phyloP scores from a whole-genome alignment of 1,140 invertebrate species.

The Onthophagus taurus region DNA sequence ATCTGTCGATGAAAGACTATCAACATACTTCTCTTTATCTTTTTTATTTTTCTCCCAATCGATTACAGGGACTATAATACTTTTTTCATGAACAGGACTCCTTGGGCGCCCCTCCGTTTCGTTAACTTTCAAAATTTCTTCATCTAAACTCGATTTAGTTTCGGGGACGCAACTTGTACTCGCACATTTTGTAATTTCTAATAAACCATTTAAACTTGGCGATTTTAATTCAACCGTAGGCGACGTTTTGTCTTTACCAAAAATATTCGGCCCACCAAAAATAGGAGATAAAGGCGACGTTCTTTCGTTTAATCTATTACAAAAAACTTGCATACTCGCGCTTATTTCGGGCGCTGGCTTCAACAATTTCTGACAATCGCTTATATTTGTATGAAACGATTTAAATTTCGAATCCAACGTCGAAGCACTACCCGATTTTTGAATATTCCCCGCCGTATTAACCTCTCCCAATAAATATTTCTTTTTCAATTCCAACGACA shows the following conservation, averaged over 20 bases:
- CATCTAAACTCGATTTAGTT: no score
- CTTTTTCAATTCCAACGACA: slow-evolving; percentile 75
- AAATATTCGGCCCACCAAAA: slow-evolving; percentile 9
- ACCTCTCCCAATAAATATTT: slow-evolving; percentile 65
- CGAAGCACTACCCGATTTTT: slow-evolving; percentile 76
- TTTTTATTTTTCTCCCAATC: slow-evolving; percentile 45
- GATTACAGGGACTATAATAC: slow-evolving; percentile 53
- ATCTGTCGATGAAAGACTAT: slow-evolving; percentile 13
- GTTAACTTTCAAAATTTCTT: slow-evolving; percentile 11
- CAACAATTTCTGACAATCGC: slow-evolving; percentile 78
- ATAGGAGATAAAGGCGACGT: slow-evolving; percentile 32
- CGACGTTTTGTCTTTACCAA: slow-evolving; percentile 1
- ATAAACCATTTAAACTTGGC: no score
- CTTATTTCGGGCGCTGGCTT: slow-evolving; percentile 69
- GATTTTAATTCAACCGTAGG: slow-evolving; percentile 2
- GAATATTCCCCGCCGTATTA: slow-evolving; percentile 50
- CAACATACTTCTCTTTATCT: slow-evolving; percentile 16
- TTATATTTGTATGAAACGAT: slow-evolving; percentile 73
- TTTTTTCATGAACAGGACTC: slow-evolving; percentile 51
- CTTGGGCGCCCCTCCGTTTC: slow-evolving; percentile 43
- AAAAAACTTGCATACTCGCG: slow-evolving; percentile 63
- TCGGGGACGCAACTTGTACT: slow-evolving; percentile 4
- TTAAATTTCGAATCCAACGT: slow-evolving; percentile 75
- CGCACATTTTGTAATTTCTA: slow-evolving; percentile 3
- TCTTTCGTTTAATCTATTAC: slow-evolving; percentile 29